phyloP scores from a whole-genome alignment of 2,113 vertebrate species.

The Pardalotus punctatus region DNA sequence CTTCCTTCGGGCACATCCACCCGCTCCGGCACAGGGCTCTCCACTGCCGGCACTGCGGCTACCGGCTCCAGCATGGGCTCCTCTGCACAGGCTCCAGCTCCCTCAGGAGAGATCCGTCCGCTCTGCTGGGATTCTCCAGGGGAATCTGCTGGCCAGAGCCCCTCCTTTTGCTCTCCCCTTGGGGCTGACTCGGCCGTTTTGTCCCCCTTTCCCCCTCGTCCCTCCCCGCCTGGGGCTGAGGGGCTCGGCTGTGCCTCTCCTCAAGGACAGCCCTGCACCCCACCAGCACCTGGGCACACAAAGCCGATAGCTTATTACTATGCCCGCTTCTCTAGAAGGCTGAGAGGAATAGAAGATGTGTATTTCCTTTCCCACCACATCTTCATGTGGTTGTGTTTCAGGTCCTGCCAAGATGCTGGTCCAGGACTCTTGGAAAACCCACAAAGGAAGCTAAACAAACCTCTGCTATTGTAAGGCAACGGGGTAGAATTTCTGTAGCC shows the following conservation, averaged over 20 bases:
- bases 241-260: neutral
- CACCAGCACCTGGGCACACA: too few species aligned
- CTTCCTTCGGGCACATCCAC: neutral
- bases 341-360: neutral
- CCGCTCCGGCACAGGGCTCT: neutral
- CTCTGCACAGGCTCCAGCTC: neutral
- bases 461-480: fast-evolving
- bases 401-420: neutral
- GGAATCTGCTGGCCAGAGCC: neutral
- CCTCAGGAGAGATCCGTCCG: neutral
- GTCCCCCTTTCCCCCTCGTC: neutral
- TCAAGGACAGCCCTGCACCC: too few species aligned
- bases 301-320: fast-evolving
- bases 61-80: neutral
- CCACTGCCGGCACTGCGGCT: neutral
- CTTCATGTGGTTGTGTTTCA: neutral
- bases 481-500: neutral
- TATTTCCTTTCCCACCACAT: neutral
- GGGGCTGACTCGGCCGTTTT: fast-evolving
- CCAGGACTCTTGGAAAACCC: neutral
- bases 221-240: neutral
- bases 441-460: neutral
- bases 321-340: neutral
- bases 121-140: neutral
- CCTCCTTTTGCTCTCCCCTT: neutral